Evolutionary conservation across 2,888 invertebrate species (phyloP).

Genomic region (Junonia oenone): DNA sequence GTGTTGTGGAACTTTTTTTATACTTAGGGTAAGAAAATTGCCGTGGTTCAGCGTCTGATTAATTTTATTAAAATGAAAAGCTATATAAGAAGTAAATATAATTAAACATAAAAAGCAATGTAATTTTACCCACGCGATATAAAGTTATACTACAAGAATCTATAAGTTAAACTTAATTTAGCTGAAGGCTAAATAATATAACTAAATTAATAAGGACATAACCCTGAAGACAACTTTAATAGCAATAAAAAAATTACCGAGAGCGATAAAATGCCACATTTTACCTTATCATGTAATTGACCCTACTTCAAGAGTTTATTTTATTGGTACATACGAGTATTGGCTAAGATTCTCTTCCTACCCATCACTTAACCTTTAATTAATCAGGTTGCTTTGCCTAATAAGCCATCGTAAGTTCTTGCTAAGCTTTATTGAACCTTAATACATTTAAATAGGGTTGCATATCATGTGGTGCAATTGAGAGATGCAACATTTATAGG

Average conservation of each 20-base stretch:
- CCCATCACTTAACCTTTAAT: slow-evolving; percentile 45
- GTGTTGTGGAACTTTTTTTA: too few relatives aligned
- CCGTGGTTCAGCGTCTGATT: too few relatives aligned
- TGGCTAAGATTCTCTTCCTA: slow-evolving; percentile 41
- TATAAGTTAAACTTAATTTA: too few relatives aligned
- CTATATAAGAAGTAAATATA: too few relatives aligned
- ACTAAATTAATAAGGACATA: neutral
- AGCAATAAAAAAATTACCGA: neutral
- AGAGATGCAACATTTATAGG: slow-evolving; percentile 4
- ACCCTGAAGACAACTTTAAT: neutral
- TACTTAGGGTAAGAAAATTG: too few relatives aligned
- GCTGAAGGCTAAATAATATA: neutral
- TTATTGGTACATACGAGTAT: slow-evolving; percentile 4
- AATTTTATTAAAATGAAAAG: too few relatives aligned
- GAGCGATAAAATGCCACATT: neutral
- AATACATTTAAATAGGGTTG: neutral
- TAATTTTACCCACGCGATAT: too few relatives aligned
- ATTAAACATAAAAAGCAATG: too few relatives aligned
- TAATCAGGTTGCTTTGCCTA: slow-evolving; percentile 21
- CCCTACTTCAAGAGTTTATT: neutral
- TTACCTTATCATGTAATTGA: neutral
- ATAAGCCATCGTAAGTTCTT: neutral
- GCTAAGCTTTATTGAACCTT: neutral
- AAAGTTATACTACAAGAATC: too few relatives aligned
- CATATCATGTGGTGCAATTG: neutral